Evolutionary conservation across 2,797 vertebrate species (phyloP).

Genomic region (Sebastes diaconus): DNA sequence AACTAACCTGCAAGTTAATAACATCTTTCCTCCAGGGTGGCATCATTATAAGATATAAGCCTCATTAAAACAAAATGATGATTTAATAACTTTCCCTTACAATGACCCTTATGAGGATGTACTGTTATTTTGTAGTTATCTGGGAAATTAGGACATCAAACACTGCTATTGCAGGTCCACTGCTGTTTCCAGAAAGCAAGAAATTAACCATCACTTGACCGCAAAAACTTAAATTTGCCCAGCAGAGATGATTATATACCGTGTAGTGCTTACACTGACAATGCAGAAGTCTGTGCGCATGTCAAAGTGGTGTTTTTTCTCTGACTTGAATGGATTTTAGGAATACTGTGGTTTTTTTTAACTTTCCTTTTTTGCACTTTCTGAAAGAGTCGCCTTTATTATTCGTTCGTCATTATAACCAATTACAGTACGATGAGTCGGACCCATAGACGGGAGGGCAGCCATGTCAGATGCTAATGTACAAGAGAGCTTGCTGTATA

Average conservation of each 20-base stretch:
- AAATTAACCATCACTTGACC: not conserved
- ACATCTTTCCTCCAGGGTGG: constrained; percentile 76
- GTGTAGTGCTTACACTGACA: not conserved
- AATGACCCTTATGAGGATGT: constrained; percentile 66
- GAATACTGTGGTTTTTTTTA: not conserved
- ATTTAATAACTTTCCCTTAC: constrained; percentile 77
- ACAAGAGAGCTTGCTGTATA: constrained; percentile 32
- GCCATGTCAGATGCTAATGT: constrained; percentile 54
- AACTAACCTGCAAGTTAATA: constrained; percentile 82
- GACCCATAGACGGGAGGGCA: constrained; percentile 29
- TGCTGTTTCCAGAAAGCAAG: not conserved
- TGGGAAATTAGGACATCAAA: constrained; percentile 54
- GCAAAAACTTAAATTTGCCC: not conserved
- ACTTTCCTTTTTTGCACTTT: not conserved
- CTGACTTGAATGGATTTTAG: not conserved
- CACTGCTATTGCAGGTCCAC: constrained; percentile 2
- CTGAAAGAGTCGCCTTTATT: constrained; percentile 4
- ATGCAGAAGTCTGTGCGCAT: not conserved
- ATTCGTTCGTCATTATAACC: constrained; percentile 29
- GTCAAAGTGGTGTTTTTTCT: not conserved
- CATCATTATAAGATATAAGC: constrained; percentile 75
- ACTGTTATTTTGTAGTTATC: constrained; percentile 48
- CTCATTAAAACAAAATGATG: constrained; percentile 80
- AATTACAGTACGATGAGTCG: constrained; percentile 23
- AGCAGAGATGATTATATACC: not conserved